A percentile compares a stretch with the other conserved stretches of the same genome.
Evolutionary conservation across 2,888 invertebrate genomes (phyloP).

Genomic region (Omphaloscelis lunosa): DNA sequence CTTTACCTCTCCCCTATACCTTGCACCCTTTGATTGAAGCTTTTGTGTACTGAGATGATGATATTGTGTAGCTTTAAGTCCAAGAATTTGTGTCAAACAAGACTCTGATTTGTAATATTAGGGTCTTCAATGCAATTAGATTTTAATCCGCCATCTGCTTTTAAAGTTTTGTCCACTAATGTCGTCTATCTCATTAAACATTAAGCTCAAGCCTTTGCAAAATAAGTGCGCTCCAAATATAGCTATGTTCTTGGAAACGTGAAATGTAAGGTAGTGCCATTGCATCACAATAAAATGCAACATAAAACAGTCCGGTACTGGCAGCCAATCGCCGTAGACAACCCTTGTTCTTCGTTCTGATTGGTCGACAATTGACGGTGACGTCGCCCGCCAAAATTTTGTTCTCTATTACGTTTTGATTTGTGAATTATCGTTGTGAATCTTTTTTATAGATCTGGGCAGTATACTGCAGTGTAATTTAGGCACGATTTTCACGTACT

Average conservation of each 20-base stretch:
- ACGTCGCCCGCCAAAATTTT: constrained; percentile 78
- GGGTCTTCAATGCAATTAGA: constrained; percentile 41
- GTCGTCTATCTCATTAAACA: constrained; percentile 47
- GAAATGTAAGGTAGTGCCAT: constrained; percentile 76
- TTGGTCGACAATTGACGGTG: constrained; percentile 75
- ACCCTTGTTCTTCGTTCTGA: constrained; percentile 72
- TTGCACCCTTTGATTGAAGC: constrained; percentile 41
- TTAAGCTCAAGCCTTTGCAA: constrained; percentile 40
- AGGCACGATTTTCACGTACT: constrained; percentile 35
- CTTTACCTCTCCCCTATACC: constrained; percentile 72
- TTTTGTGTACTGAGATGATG: constrained; percentile 50
- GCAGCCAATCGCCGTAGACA: constrained; percentile 75
- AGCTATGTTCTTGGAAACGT: constrained; percentile 59
- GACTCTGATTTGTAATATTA: background rate
- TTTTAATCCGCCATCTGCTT: constrained; percentile 20
- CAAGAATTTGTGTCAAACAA: constrained; percentile 3
- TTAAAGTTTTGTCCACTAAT: background rate
- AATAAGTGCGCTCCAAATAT: constrained; percentile 53
- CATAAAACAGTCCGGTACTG: constrained; percentile 69
- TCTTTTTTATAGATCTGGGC: constrained; percentile 63
- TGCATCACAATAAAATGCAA: constrained; percentile 73
- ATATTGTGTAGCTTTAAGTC: constrained; percentile 25
- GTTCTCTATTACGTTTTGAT: constrained; percentile 60
- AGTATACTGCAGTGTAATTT: constrained; percentile 39
- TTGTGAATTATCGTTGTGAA: constrained; percentile 69